Percentiles rank a stretch among this genome's conserved stretches.
Conservation (phyloP, 2,888 invertebrate species). For the Ypsolopha sequella region DNA sequence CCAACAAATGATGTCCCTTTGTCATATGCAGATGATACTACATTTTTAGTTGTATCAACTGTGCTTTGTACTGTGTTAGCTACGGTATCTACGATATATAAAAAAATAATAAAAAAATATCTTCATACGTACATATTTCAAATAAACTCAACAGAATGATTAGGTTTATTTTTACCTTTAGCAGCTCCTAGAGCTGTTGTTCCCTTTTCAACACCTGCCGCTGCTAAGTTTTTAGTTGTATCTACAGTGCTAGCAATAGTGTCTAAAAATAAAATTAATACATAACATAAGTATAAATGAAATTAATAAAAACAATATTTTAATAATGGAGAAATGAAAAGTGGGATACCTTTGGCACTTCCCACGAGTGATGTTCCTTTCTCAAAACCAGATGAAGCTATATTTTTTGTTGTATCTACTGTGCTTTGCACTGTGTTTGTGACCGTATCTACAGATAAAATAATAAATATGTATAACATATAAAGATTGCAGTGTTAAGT, state of each 20-base stretch:
- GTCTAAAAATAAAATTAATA: conserved; percentile 23
- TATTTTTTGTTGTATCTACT: conserved; percentile 15
- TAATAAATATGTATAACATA: not conserved
- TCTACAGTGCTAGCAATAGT: conserved; percentile 33
- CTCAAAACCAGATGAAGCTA: conserved; percentile 16
- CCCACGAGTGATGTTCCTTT: conserved; percentile 14
- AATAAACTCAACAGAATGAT: not conserved
- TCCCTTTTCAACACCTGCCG: conserved; percentile 32
- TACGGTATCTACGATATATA: conserved; percentile 25
- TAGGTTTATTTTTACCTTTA: not conserved
- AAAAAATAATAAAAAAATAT: not conserved
- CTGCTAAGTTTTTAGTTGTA: conserved; percentile 32
- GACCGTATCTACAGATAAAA: conserved; percentile 9
- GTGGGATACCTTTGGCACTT: conserved; percentile 10
- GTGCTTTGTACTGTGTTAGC: conserved; percentile 29
- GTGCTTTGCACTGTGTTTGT: conserved; percentile 14
- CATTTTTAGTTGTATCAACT: conserved; percentile 40
- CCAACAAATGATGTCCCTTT: conserved; percentile 27
- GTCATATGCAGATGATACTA: conserved; percentile 30
- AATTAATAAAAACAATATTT: conserved; percentile 5
- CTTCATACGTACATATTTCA: not conserved
- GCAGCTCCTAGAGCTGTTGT: conserved; percentile 15
- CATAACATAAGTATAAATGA: conserved; percentile 4
- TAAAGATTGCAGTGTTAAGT: not conserved
- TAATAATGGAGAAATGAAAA: too few relatives aligned